Evolutionary conservation across 2,797 vertebrate species (phyloP).

Genomic region (Argyrosomus regius): DNA sequence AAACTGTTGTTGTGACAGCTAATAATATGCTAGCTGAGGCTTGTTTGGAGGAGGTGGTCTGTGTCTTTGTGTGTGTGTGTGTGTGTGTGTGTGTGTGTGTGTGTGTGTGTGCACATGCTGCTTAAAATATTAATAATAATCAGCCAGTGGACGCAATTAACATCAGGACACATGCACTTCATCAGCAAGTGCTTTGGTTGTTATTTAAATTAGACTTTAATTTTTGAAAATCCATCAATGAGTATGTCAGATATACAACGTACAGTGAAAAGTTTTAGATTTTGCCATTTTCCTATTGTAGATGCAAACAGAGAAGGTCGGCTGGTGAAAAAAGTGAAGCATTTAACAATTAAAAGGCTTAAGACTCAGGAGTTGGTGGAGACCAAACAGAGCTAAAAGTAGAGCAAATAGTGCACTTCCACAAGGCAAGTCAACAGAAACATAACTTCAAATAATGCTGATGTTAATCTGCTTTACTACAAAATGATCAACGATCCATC

Average conservation of each 20-base stretch:
- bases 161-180: constrained; percentile 1
- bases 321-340: background rate
- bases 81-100: background rate
- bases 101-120: background rate
- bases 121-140: constrained; percentile 28
- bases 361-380: background rate
- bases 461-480: too few species aligned
- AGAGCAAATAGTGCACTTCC: background rate
- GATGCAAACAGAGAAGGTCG: background rate
- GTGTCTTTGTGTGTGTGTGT: constrained; percentile 10
- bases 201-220: constrained; percentile 19
- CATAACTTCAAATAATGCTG: background rate
- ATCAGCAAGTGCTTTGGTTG: constrained; percentile 15
- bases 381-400: background rate
- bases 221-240: background rate
- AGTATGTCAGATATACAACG: background rate
- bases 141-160: constrained; percentile 11
- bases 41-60: constrained; percentile 36
- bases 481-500: too few species aligned
- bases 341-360: background rate
- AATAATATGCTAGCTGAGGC: constrained; percentile 52
- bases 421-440: background rate
- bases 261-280: background rate
- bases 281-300: background rate
- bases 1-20: constrained; percentile 68